Evolutionary conservation across 2,888 invertebrate genomes (phyloP), one percentile per base, ranked within the genome.

Genomic region (Scaptodrosophila latifasciaeformis): DNA sequence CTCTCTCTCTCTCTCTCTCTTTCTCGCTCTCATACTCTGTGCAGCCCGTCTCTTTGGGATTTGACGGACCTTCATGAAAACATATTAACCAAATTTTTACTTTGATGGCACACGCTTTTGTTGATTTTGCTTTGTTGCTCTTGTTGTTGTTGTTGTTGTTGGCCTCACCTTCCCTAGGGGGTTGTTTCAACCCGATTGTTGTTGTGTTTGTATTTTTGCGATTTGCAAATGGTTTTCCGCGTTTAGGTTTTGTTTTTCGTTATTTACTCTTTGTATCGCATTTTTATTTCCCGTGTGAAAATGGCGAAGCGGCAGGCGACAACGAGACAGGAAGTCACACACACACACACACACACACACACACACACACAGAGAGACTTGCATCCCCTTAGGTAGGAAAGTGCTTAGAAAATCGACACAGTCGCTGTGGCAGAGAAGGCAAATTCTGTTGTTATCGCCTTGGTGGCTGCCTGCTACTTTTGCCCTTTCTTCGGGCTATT

Each of bases 141-240:
- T 19, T 34, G 34, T 6, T 37, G 47, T 15, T 21, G 21, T 18
- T 42, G 34, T 29, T 5, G 10, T 31, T 29, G 44, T 18, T 18
- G 31, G 43, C 30, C 18, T 18, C 37, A n/a, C 30, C 27, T 51
- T 7, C 50, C 59, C 63, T 21, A 30, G 67, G 57, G 70, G 77
- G 70, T 70, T 71, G 70, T 54, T 65, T 29, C 39, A 18, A 19
- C 40, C n/a, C 40, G 4, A 12, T n/a, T 37, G 29, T 29, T 27
- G 29, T 30, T 12, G 31, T 46, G 24, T 27, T 48, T n/a, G 31
- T 53, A 17, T 55, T 61, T 34, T 50, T 62, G 72, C 70, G 70
- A 80, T 75, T 75, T 77, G 81, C 75, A 77, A 75, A 75, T 75
- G 81, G 68, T 75, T 75, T 75, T 75, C 81, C 75, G 78, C 78